Conservation (phyloP, 2,888 invertebrate genomes). For the Geophilus truncorum region DNA sequence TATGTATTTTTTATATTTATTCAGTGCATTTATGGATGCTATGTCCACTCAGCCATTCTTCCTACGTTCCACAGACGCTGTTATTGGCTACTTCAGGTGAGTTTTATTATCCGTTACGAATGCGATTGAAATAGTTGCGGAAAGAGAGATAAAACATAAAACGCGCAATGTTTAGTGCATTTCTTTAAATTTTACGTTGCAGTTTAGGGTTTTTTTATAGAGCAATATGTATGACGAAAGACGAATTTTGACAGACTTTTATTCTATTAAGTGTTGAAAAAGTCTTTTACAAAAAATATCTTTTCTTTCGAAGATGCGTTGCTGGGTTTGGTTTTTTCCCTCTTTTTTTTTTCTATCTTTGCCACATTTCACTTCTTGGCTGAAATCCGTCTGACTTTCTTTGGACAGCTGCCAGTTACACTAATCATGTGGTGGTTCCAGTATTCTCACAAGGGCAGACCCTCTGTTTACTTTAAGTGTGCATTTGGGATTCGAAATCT, state of each 20-base stretch:
- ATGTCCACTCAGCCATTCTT: constrained; percentile 97
- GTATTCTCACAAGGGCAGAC: neutral
- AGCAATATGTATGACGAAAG: neutral
- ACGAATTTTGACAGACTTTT: neutral
- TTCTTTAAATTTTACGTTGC: neutral
- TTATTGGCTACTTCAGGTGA: constrained; percentile 94
- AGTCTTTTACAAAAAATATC: neutral
- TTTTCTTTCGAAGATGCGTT: neutral
- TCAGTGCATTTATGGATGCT: constrained; percentile 96
- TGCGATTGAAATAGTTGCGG: neutral
- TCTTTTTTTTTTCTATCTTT: neutral
- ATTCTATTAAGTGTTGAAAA: neutral
- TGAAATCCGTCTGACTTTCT: neutral
- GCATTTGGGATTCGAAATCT: neutral
- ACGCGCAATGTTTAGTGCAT: neutral
- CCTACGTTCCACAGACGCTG: constrained; percentile 97
- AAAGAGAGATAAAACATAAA: neutral
- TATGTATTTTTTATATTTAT: constrained; percentile 49
- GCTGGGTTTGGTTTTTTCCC: neutral
- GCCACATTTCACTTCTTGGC: neutral
- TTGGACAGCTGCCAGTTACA: neutral
- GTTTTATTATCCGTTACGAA: constrained; percentile 39
- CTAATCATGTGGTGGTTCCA: neutral
- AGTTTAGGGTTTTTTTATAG: neutral
- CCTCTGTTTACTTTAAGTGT: neutral